Percentiles rank a stretch among this genome's conserved stretches.
Conservation (phyloP, 2,888 invertebrate species). For the Argyresthia goedartella region DNA sequence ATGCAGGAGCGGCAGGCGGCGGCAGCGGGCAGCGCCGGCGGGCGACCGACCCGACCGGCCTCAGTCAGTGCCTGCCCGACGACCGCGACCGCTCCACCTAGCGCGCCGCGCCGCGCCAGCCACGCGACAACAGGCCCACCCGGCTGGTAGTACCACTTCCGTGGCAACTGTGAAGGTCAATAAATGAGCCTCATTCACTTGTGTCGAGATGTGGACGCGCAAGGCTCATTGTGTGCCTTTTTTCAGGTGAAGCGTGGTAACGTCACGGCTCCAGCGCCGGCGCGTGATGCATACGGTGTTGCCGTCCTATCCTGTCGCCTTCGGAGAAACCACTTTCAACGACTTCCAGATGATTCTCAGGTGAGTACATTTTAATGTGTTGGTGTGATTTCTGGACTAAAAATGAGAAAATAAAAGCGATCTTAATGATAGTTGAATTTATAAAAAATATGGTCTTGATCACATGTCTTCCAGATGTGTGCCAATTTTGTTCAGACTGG, state of each 20-base stretch:
- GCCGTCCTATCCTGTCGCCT: no score
- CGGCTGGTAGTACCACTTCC: background rate
- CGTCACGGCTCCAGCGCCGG: background rate
- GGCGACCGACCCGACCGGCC: background rate
- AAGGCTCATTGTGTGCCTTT: constrained; percentile 13
- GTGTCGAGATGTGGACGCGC: background rate
- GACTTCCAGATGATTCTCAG: no score
- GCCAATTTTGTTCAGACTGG: no score
- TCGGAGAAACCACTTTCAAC: no score
- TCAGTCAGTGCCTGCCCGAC: background rate
- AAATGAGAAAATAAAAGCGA: no score
- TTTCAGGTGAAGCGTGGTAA: constrained; percentile 23
- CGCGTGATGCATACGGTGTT: background rate
- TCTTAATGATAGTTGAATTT: no score
- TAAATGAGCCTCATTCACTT: background rate
- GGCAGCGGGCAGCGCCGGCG: constrained; percentile 31
- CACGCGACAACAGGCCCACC: background rate
- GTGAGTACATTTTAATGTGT: no score
- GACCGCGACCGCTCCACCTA: background rate
- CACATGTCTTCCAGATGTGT: no score
- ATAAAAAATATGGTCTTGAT: no score
- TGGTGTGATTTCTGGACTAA: no score
- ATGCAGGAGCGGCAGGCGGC: constrained; percentile 72
- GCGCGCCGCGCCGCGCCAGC: background rate
- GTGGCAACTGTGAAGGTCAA: constrained; percentile 3